Evolutionary conservation across 2,113 vertebrate genomes (phyloP).

Genomic region (Monarcha castaneiventris): DNA sequence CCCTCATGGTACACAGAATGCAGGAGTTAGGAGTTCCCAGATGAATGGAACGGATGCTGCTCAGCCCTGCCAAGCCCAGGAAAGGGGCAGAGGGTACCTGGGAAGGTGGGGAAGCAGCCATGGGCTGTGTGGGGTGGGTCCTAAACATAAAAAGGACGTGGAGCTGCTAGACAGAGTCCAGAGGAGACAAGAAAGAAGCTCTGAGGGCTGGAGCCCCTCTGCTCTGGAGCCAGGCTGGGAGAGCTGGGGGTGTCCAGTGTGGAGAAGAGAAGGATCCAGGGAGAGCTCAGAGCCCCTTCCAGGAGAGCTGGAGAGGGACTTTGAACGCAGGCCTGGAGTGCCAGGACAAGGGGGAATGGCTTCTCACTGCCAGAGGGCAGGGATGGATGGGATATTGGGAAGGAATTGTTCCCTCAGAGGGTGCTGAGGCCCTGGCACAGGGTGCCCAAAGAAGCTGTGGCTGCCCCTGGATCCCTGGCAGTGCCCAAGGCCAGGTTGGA

Average conservation of each 20-base stretch:
- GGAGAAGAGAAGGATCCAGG: not conserved
- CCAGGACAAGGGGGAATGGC: not conserved
- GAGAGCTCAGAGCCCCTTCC: not conserved
- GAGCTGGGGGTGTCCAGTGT: not conserved
- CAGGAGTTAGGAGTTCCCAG: not conserved
- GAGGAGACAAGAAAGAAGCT: not conserved
- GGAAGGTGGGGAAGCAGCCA: not conserved
- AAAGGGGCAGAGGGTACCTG: not conserved
- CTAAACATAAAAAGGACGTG: not conserved
- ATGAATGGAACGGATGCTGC: rapidly evolving
- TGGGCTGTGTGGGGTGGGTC: not conserved
- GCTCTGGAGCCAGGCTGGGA: not conserved
- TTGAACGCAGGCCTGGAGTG: rapidly evolving
- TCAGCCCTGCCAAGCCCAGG: not conserved
- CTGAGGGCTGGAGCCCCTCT: not conserved
- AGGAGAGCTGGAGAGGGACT: not conserved
- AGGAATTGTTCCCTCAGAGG: rapidly evolving
- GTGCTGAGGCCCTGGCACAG: rapidly evolving
- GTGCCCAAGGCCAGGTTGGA: rapidly evolving
- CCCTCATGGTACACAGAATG: rapidly evolving
- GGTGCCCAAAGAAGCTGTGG: not conserved
- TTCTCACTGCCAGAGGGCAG: not conserved
- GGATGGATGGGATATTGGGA: rapidly evolving
- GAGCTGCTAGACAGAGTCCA: not conserved
- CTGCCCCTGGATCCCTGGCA: not conserved